Base-by-base conservation (phyloP, 2,797 vertebrate genomes). In the Muscicapa comitata region DNA sequence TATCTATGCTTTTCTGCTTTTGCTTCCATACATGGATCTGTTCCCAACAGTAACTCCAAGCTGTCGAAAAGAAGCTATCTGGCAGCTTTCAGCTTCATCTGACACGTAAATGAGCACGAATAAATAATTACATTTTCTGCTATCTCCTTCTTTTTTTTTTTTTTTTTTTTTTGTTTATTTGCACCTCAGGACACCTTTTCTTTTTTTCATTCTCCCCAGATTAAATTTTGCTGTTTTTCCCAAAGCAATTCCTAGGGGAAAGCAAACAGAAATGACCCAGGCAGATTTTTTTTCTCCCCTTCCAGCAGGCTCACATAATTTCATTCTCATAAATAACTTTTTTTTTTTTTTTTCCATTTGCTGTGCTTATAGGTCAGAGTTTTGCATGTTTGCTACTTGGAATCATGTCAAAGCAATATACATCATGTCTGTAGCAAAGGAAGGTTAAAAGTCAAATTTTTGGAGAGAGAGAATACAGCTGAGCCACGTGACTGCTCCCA, bases 1-100 rank as follows among this genome's bases (percentile, higher is more conserved):
- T 99, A 99, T 99, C 99, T 97, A 88, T 98, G 97, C 97, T 98
- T 98, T 98, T 98, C 96, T 97, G 96, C 97, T 96, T 97, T 98
- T 97, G 97, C 98, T 98, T 98, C 99, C 99, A 98, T 99, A 99
- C 98, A 99, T 99, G 99, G 99, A 98, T 98, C 98, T 98, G 98
- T 98, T 98, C 98, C 98, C 98, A 98, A 98, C 98, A 97, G 98
- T 97, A 98, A 98, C 97, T 97, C 96, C 97, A 97, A 98, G 98
- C 98, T 98, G 98, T 98, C 96, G 97, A 98, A 98, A 98, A 98
- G 98, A 96, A 98, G 97, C 97, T 98, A 96, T 98, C 98, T 98
- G 98, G 98, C 98, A 98, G 98, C 98, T 98, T 97, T 97, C 98
- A 62, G 96, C 97, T 98, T 97, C 98, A 97, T 94, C 98, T 96